Base-by-base conservation (phyloP, 1,140 invertebrate species). In the Lasaia peninsularis region DNA sequence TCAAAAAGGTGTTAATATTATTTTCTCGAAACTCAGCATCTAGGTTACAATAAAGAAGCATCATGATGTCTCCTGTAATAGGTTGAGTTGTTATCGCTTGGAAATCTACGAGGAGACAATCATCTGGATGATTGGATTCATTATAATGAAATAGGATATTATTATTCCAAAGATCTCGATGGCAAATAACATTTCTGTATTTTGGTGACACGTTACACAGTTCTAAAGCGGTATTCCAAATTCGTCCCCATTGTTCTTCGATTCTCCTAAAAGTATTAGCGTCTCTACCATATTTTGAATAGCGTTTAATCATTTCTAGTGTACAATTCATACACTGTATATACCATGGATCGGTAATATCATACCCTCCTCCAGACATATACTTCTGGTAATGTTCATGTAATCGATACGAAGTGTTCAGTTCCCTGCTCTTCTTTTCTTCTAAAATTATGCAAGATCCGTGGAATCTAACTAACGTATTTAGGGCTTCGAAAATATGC, bases 161-260 rank as follows among this genome's bases (percentile, higher is more conserved):
- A 34, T 92, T 92, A 16, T 88, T 86, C 92, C 92, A 93, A 3
- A 92, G 75, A 80, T 94, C 91, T 0, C 90, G 90, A 71, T 93
- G 93, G 34, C 86, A 89, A 6, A 93, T 76, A 0, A 93, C 92
- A 60, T 92, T 93, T 33, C 74, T 65, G 21, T 72, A 64, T 33
- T 75, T 66, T 6, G 56, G 31, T 24, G 80, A 80, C 8, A 33
- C 32, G 33, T 78, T 58, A 32, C 67, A 60, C 21, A 87, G 53
- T 35, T 64, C 55, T 40, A 86, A 65, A 10, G 69, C 80, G 21
- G 62, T 53, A 16, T 58, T 58, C 75, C 80, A 89, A 37, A 86
- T 58, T 8, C 67, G 18, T 24, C 28, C 21, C 88, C 88, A 90
- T 7, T 52, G 54, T 2, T 33, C 60, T 62, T 79, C 75, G 52